Evolutionary conservation across 2,888 invertebrate species (phyloP).

Genomic region (Epinotia bilunana): DNA sequence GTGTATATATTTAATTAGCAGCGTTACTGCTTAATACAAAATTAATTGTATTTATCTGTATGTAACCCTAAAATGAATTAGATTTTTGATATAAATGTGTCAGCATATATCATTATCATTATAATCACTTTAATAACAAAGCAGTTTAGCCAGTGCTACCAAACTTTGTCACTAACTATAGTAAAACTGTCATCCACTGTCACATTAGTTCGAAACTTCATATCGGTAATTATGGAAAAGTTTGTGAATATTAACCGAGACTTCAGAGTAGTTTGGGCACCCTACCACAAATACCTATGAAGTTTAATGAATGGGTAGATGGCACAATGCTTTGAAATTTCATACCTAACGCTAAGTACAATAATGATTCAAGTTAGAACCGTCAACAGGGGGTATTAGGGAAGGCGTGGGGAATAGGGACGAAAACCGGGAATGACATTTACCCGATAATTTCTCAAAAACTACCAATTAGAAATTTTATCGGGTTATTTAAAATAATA

Average conservation of each 20-base stretch:
- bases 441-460: too few species aligned
- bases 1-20: too few species aligned
- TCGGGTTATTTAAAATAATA: too few species aligned
- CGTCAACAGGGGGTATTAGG: too few species aligned
- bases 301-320: neutral
- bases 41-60: too few species aligned
- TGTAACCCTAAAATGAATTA: too few species aligned
- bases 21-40: too few species aligned
- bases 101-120: neutral
- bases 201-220: slow-evolving; percentile 23
- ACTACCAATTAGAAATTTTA: too few species aligned
- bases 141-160: neutral
- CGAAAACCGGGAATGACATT: too few species aligned
- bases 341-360: neutral
- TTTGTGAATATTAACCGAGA: slow-evolving; percentile 22
- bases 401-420: too few species aligned
- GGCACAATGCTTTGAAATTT: neutral
- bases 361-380: too few species aligned
- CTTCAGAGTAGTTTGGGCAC: neutral
- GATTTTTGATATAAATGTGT: neutral
- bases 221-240: slow-evolving; percentile 30
- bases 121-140: neutral
- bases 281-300: neutral
- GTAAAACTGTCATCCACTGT: neutral
- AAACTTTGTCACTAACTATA: slow-evolving; percentile 1